Evolutionary conservation across 2,113 vertebrate species (phyloP).

Genomic region (Gobio gobio): DNA sequence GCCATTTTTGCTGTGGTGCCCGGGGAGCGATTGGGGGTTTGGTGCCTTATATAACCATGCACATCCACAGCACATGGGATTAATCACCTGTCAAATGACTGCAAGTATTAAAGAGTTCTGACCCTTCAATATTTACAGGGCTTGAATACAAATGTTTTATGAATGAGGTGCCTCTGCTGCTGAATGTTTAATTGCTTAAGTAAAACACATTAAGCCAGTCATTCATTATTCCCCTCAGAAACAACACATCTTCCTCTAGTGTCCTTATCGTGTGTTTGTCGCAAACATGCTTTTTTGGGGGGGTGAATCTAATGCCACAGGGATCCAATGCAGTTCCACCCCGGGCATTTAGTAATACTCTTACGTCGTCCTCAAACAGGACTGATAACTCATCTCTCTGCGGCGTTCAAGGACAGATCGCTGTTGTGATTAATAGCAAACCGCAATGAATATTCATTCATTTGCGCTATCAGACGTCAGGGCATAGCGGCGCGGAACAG

Average conservation of each 20-base stretch:
- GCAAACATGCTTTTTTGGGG: neutral
- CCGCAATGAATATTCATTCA: slow-evolving; percentile 39
- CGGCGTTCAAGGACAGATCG: slow-evolving; percentile 22
- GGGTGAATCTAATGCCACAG: neutral
- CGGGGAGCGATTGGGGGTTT: too few relatives aligned
- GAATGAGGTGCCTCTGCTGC: slow-evolving; percentile 26
- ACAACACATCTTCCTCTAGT: neutral
- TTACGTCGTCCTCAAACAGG: slow-evolving; percentile 2
- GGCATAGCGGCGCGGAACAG: neutral
- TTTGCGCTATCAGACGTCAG: neutral
- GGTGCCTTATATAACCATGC: neutral
- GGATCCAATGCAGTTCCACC: neutral
- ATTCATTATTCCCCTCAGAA: slow-evolving; percentile 37
- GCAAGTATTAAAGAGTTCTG: neutral
- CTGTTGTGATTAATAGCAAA: slow-evolving; percentile 41
- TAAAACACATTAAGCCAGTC: slow-evolving; percentile 37
- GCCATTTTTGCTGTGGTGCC: too few relatives aligned
- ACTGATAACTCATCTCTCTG: slow-evolving; percentile 37
- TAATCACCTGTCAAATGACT: slow-evolving; percentile 33
- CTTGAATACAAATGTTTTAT: slow-evolving; percentile 39
- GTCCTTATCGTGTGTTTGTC: neutral
- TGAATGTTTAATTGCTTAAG: slow-evolving; percentile 42
- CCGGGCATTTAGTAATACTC: neutral
- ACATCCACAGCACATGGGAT: neutral
- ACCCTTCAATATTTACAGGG: slow-evolving; percentile 43